Percentiles rank a stretch among this genome's conserved stretches.
Evolutionary conservation across 2,888 invertebrate species (phyloP).

Genomic region (Branchipolynoe longqiensis): DNA sequence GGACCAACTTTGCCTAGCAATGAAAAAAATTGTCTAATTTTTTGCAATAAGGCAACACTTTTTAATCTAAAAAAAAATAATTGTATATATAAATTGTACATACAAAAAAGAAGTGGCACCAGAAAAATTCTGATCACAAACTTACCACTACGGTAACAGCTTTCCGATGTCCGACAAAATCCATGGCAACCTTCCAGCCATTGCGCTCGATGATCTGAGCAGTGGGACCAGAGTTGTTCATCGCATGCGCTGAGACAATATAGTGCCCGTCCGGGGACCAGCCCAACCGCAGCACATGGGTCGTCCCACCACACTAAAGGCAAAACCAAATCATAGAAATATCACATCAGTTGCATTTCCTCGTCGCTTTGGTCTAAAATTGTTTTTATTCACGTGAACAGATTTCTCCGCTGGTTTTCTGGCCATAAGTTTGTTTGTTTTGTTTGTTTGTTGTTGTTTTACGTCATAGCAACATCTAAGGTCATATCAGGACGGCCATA

Average conservation of each 20-base stretch:
- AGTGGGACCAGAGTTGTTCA: conserved; percentile 98
- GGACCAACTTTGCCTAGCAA: too few relatives aligned
- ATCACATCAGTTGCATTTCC: too few relatives aligned
- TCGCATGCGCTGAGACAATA: conserved; percentile 97
- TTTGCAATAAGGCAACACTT: background rate
- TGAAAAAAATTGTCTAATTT: too few relatives aligned
- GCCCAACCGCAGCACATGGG: conserved; percentile 93
- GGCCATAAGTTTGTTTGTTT: too few relatives aligned
- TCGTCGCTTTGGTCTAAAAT: too few relatives aligned
- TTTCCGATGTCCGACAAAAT: conserved; percentile 98
- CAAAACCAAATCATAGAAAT: background rate
- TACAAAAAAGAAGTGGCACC: background rate
- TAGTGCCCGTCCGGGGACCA: conserved; percentile 99
- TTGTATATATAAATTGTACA: background rate
- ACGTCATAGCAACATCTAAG: too few relatives aligned
- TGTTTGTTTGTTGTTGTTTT: too few relatives aligned
- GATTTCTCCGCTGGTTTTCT: too few relatives aligned
- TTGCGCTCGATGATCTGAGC: conserved; percentile 93
- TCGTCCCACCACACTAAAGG: conserved; percentile 87
- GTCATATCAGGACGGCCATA: too few relatives aligned
- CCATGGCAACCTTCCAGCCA: conserved; percentile 95
- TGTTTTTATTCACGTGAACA: too few relatives aligned
- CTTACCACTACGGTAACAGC: conserved; percentile 93
- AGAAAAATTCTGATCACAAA: too few relatives aligned
- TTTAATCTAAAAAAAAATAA: background rate